phyloP scores from a whole-genome alignment of 2,888 invertebrate genomes.

The Iphiclides podalirius region DNA sequence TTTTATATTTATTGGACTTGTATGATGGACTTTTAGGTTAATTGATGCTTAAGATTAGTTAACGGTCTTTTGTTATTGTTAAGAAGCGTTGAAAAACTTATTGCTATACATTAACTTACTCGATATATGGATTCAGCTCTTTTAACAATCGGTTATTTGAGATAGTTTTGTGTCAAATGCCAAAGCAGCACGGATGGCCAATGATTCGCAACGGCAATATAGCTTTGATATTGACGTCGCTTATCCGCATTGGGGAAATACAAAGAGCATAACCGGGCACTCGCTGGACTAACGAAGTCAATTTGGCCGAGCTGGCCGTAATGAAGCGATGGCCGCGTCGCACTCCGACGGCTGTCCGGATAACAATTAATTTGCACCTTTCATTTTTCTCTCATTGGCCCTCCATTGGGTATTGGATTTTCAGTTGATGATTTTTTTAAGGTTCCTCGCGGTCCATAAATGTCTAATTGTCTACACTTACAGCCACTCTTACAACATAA shows the following conservation, averaged over 20 bases:
- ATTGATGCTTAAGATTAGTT: not conserved
- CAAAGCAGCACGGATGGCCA: too few relatives aligned
- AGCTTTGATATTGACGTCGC: too few relatives aligned
- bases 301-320: conserved; percentile 42
- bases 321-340: conserved; percentile 39
- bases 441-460: too few relatives aligned
- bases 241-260: too few relatives aligned
- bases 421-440: not conserved
- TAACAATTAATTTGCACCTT: conserved; percentile 41
- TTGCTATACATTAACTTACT: too few relatives aligned
- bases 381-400: conserved; percentile 37
- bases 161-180: too few relatives aligned
- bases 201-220: too few relatives aligned
- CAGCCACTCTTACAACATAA: too few relatives aligned
- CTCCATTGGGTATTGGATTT: conserved; percentile 25
- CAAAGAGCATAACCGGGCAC: conserved; percentile 29
- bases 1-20: conserved; percentile 15
- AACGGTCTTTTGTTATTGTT: not conserved
- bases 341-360: conserved; percentile 19
- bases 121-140: too few relatives aligned
- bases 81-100: not conserved
- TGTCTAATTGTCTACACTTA: too few relatives aligned
- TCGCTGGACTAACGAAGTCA: conserved; percentile 52
- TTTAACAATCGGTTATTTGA: too few relatives aligned
- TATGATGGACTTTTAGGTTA: not conserved